A percentile compares a stretch with the other conserved stretches of the same genome.
Evolutionary conservation across 2,113 vertebrate genomes (phyloP).

Genomic region (Erythrocercus mccallii): DNA sequence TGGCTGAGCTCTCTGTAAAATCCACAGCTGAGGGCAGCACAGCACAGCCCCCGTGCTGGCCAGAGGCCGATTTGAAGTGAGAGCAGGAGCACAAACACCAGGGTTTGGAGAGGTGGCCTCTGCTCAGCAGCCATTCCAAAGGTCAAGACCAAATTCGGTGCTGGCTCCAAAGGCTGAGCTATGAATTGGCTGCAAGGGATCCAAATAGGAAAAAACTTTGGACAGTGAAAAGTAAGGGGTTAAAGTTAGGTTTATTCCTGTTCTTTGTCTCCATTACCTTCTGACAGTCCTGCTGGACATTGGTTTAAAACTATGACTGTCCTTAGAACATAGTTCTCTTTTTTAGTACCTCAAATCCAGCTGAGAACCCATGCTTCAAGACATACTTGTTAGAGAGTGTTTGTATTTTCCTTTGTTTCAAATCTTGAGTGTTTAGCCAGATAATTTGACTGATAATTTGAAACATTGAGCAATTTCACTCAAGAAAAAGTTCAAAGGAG

Average conservation of each 20-base stretch:
- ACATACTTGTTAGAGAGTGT: neutral
- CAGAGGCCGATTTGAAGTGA: rapidly evolving
- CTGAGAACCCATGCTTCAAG: neutral
- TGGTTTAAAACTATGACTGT: neutral
- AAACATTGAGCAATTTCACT: neutral
- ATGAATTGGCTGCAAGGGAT: neutral
- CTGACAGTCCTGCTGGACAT: no score
- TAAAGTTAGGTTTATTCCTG: neutral
- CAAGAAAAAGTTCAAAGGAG: neutral
- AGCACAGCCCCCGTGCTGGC: neutral
- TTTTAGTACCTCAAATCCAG: neutral
- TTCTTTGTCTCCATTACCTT: neutral
- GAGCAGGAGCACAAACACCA: rapidly evolving
- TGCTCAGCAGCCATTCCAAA: neutral
- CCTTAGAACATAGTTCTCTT: neutral
- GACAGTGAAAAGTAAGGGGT: neutral
- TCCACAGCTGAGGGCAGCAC: rapidly evolving
- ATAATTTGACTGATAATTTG: neutral
- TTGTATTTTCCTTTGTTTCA: neutral
- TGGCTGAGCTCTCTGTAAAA: neutral
- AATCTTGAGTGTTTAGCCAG: neutral
- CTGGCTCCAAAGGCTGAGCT: neutral
- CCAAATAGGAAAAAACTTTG: neutral
- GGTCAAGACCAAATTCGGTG: neutral
- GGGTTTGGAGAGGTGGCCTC: neutral